phyloP scores from a whole-genome alignment of 1,140 invertebrate genomes.

The Andrena cerasifolii region DNA sequence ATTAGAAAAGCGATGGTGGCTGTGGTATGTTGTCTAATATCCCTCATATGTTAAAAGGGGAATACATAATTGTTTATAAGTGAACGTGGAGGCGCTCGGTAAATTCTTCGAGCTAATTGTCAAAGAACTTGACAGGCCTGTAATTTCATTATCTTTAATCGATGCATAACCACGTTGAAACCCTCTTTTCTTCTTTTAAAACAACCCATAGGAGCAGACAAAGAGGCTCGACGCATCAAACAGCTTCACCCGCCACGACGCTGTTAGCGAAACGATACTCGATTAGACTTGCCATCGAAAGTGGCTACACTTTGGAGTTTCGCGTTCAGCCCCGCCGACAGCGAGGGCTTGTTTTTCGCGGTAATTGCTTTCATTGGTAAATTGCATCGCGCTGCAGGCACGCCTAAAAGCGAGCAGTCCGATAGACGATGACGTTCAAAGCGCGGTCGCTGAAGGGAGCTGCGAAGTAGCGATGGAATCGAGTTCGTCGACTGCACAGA shows the following conservation, averaged over 20 bases:
- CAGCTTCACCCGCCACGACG: background rate
- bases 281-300: constrained; percentile 42
- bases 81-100: too few species aligned
- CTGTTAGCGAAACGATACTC: constrained; percentile 52
- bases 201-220: background rate
- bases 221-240: background rate
- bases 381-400: constrained; percentile 38
- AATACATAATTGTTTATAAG: too few species aligned
- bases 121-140: too few species aligned
- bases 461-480: background rate
- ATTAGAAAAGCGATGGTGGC: background rate
- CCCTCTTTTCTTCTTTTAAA: too few species aligned
- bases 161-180: too few species aligned
- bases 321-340: constrained; percentile 10
- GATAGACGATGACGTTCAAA: constrained; percentile 35
- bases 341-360: constrained; percentile 49
- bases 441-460: constrained; percentile 16
- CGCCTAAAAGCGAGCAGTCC: constrained; percentile 59
- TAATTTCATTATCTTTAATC: too few species aligned
- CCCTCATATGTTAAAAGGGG: too few species aligned
- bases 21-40: background rate
- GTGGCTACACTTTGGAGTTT: constrained; percentile 11
- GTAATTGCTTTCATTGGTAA: constrained; percentile 64
- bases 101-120: too few species aligned
- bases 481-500: background rate